Evolutionary conservation across 2,113 vertebrate genomes (phyloP).

Genomic region (Dipodomys merriami): DNA sequence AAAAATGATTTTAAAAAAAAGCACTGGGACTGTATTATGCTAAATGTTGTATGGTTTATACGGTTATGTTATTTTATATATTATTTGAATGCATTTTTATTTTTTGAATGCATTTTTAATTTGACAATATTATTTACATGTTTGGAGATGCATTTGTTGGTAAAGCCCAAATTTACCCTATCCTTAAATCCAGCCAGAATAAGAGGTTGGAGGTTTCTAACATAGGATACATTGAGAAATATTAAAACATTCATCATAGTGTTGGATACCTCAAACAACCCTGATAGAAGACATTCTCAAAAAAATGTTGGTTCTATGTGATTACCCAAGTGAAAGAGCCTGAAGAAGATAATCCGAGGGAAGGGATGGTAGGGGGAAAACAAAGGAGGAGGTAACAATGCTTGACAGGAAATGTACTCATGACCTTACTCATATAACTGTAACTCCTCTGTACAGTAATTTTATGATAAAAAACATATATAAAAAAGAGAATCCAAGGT

Average conservation of each 20-base stretch:
- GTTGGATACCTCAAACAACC: neutral
- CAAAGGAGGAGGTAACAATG: too few relatives aligned
- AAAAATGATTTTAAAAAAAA: neutral
- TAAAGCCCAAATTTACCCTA: neutral
- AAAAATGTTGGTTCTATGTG: neutral
- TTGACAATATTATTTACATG: neutral
- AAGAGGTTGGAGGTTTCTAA: neutral
- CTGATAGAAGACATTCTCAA: neutral
- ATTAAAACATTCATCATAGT: neutral
- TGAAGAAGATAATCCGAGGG: neutral
- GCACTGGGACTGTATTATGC: neutral
- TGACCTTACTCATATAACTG: too few relatives aligned
- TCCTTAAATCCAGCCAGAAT: neutral
- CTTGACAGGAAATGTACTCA: too few relatives aligned
- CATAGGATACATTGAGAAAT: neutral
- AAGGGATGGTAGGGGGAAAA: too few relatives aligned
- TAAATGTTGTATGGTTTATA: neutral
- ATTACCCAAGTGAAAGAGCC: neutral
- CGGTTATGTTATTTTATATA: neutral
- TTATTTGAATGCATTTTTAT: too few relatives aligned
- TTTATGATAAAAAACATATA: too few relatives aligned
- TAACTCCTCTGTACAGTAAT: too few relatives aligned
- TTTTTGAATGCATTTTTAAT: too few relatives aligned
- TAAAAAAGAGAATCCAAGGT: neutral
- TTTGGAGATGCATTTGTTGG: neutral